Evolutionary conservation across 2,113 vertebrate genomes (phyloP).

Genomic region (Nicator chloris): DNA sequence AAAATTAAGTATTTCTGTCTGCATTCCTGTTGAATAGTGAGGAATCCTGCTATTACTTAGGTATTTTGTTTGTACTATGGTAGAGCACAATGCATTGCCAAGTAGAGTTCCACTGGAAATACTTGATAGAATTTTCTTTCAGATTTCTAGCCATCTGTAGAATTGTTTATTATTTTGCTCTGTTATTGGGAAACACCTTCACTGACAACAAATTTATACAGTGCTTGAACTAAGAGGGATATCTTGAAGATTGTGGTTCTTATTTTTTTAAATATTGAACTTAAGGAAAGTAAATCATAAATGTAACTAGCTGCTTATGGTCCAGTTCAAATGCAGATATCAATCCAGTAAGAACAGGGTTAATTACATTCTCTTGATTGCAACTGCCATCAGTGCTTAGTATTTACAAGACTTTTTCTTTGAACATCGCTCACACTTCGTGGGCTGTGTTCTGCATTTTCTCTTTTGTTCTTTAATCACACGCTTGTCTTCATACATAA

Average conservation of each 20-base stretch:
- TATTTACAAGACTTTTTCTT: background rate
- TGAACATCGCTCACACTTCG: background rate
- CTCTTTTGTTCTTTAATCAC: background rate
- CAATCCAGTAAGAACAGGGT: background rate
- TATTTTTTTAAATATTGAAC: background rate
- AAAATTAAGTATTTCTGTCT: background rate
- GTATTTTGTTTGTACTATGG: background rate
- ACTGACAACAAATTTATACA: background rate
- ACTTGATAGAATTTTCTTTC: background rate
- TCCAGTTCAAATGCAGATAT: background rate
- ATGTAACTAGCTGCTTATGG: background rate
- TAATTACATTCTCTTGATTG: background rate
- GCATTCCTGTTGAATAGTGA: background rate
- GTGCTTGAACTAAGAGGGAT: background rate
- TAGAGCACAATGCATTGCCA: background rate
- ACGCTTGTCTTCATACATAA: background rate
- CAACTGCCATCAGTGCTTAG: background rate
- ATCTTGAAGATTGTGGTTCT: background rate
- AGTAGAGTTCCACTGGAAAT: background rate
- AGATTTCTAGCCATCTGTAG: background rate
- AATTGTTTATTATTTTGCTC: background rate
- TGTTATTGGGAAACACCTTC: background rate
- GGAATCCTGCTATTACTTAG: background rate
- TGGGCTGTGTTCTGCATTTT: background rate
- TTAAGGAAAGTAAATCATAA: background rate